phyloP scores from a whole-genome alignment of 2,113 vertebrate species.

The Thalassoma bifasciatum region DNA sequence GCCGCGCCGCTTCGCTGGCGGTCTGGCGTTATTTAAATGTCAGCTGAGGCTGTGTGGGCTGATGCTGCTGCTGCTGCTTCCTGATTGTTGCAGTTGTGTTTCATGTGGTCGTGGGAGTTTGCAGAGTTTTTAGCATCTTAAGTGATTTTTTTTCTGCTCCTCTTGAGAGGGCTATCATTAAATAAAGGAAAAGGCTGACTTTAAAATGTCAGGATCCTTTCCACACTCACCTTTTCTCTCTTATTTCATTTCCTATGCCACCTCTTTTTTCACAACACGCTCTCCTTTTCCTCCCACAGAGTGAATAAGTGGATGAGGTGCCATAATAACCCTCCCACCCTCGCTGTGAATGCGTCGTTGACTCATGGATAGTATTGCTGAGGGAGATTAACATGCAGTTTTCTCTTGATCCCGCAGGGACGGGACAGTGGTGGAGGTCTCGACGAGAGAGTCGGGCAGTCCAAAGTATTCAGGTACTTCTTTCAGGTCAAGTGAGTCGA shows the following conservation, averaged over 20 bases:
- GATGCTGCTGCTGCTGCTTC: too few relatives aligned
- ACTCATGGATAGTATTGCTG: not conserved
- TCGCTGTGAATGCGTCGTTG: not conserved
- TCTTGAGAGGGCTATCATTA: slow-evolving; percentile 27
- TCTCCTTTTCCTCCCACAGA: slow-evolving; percentile 15
- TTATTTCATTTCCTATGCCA: slow-evolving; percentile 15
- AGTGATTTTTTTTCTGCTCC: slow-evolving; percentile 9
- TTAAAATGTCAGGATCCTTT: slow-evolving; percentile 50
- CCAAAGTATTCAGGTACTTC: too few relatives aligned
- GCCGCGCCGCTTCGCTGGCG: not conserved
- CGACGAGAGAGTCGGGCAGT: too few relatives aligned
- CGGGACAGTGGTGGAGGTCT: too few relatives aligned
- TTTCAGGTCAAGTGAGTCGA: too few relatives aligned
- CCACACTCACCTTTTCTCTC: not conserved
- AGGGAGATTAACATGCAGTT: slow-evolving; percentile 2
- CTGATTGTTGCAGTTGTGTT: not conserved
- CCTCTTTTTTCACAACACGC: slow-evolving; percentile 9
- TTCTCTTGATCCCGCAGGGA: slow-evolving; percentile 9
- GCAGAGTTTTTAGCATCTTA: not conserved
- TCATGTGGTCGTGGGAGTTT: slow-evolving; percentile 18
- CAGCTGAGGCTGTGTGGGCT: slow-evolving; percentile 36
- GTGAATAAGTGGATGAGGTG: not conserved
- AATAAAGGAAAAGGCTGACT: not conserved
- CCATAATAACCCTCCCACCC: not conserved
- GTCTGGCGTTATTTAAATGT: slow-evolving; percentile 40